Evolutionary conservation across 1,140 invertebrate species (phyloP).

Genomic region (Proales similis): DNA sequence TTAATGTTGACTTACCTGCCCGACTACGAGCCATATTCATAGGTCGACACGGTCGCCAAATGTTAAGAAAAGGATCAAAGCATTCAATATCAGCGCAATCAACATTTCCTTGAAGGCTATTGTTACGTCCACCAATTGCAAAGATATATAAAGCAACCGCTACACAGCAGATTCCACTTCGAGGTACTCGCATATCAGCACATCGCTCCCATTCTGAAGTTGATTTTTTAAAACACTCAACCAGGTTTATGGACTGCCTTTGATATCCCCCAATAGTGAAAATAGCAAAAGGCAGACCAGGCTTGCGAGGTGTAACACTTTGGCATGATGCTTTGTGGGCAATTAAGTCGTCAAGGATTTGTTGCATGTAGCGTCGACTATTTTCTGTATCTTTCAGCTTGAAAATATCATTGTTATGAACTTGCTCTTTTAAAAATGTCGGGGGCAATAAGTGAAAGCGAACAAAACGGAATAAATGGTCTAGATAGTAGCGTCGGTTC

Average conservation of each 20-base stretch:
- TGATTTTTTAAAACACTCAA: conserved; percentile 78
- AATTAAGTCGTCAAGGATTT: conserved; percentile 24
- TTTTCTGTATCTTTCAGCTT: conserved; percentile 48
- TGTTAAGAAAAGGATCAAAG: conserved; percentile 68
- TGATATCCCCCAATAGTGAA: conserved; percentile 70
- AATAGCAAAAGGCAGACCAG: conserved; percentile 18
- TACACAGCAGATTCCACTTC: conserved; percentile 67
- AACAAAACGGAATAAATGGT: conserved; percentile 74
- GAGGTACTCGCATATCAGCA: conserved; percentile 67
- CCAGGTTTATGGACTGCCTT: conserved; percentile 70
- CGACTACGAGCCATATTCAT: conserved; percentile 76
- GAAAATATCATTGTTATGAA: conserved; percentile 79
- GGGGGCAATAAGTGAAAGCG: conserved; percentile 84
- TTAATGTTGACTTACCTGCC: conserved; percentile 75
- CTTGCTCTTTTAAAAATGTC: conserved; percentile 78
- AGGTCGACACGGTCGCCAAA: conserved; percentile 50
- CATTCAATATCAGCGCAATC: conserved; percentile 67
- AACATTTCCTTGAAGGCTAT: conserved; percentile 63
- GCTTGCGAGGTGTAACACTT: conserved; percentile 9
- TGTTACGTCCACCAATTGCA: conserved; percentile 80
- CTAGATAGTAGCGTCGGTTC: conserved; percentile 71
- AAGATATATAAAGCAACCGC: conserved; percentile 68
- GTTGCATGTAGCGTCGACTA: conserved; percentile 26
- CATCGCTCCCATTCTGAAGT: conserved; percentile 73
- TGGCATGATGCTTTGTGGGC: conserved; percentile 28